Conservation (phyloP, 1,140 invertebrate species). For the Meloidogyne hapla region DNA sequence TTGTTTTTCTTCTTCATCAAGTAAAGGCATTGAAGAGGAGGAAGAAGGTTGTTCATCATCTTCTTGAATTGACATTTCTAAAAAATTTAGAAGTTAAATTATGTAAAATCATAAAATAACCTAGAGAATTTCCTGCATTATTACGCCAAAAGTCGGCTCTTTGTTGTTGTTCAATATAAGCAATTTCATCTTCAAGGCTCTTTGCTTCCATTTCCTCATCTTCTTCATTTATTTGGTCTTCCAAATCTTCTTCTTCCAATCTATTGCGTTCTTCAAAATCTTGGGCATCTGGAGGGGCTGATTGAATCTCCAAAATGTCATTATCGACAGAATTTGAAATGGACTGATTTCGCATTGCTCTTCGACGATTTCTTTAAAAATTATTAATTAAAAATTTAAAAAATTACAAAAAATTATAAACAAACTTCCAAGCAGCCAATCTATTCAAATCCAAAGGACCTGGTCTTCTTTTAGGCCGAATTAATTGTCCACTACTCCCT, state of each 20-base stretch:
- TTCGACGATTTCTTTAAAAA: conserved; percentile 7
- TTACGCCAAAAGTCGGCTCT: neutral
- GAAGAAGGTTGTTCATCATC: neutral
- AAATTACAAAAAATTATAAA: neutral
- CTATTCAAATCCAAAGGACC: conserved; percentile 20
- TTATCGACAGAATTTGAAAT: neutral
- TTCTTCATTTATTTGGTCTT: conserved; percentile 2
- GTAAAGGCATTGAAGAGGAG: neutral
- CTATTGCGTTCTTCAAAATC: neutral
- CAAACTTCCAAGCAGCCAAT: conserved; percentile 16
- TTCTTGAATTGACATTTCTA: neutral
- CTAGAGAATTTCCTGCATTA: neutral
- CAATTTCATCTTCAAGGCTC: neutral
- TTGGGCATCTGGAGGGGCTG: conserved; percentile 6
- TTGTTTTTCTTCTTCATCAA: neutral
- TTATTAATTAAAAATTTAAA: neutral
- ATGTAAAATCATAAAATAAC: neutral
- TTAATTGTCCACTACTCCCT: neutral
- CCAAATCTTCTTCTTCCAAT: conserved; percentile 17
- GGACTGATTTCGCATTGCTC: neutral
- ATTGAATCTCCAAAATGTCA: conserved; percentile 2
- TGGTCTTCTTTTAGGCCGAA: conserved; percentile 9
- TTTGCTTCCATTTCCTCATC: neutral
- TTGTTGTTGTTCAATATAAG: neutral
- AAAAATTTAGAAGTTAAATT: neutral